Evolutionary conservation across 2,797 vertebrate species (phyloP).

Genomic region (Cyprinodon diabolis): DNA sequence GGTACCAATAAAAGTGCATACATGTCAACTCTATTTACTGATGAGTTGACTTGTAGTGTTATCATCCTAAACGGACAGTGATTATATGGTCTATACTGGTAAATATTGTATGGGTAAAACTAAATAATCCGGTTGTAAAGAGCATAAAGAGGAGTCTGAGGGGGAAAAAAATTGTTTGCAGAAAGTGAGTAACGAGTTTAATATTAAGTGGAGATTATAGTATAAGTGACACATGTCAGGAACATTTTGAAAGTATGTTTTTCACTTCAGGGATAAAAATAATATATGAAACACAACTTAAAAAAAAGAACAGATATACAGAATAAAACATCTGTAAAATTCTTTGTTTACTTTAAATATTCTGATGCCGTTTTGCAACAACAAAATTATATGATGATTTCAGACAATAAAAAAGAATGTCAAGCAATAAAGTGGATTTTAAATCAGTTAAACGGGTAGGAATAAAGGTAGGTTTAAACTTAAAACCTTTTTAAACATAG

Average conservation of each 20-base stretch:
- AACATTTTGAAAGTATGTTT: too few species aligned
- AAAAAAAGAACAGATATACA: background rate
- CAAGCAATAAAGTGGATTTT: background rate
- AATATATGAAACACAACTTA: too few species aligned
- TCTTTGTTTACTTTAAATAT: background rate
- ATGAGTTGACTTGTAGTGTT: background rate
- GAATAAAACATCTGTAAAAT: background rate
- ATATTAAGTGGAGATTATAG: too few species aligned
- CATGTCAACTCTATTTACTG: background rate
- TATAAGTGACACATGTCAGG: too few species aligned
- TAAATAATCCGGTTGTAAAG: background rate
- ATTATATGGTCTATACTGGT: background rate
- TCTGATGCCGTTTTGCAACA: background rate
- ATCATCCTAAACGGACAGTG: background rate
- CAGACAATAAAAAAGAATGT: background rate
- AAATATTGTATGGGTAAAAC: background rate
- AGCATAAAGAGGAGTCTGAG: background rate
- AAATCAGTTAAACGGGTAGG: background rate
- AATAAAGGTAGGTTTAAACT: background rate
- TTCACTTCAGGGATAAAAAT: too few species aligned
- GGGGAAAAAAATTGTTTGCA: too few species aligned
- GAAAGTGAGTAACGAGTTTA: too few species aligned
- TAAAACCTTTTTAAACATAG: background rate
- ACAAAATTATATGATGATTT: background rate
- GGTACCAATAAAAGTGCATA: background rate